Evolutionary conservation across 1,140 invertebrate species (phyloP).

Genomic region (Drosophila ananassae): DNA sequence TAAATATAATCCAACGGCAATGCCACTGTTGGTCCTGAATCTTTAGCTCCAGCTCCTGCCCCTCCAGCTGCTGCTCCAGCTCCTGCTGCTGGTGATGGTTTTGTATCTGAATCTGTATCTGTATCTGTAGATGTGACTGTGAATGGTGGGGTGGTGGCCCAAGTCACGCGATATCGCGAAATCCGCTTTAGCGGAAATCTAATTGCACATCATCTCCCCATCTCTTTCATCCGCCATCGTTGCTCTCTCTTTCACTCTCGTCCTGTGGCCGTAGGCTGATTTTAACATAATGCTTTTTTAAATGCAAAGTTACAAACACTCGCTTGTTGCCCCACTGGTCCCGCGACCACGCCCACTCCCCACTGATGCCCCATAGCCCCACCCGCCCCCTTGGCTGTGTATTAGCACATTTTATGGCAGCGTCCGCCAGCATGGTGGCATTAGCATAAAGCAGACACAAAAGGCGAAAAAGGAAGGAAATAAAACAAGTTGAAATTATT

Average conservation of each 20-base stretch:
- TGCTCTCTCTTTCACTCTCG: slow-evolving; percentile 1
- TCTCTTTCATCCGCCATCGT: slow-evolving; percentile 9
- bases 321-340: slow-evolving; percentile 44
- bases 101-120: slow-evolving; percentile 25
- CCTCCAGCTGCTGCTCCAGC: neutral
- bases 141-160: slow-evolving; percentile 62
- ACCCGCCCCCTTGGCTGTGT: slow-evolving; percentile 47
- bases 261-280: slow-evolving; percentile 71
- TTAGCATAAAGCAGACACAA: slow-evolving; percentile 79
- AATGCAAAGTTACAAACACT: slow-evolving; percentile 82
- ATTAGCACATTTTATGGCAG: slow-evolving; percentile 79
- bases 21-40: slow-evolving; percentile 25
- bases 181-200: slow-evolving; percentile 82
- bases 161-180: slow-evolving; percentile 81
- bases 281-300: slow-evolving; percentile 83
- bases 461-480: slow-evolving; percentile 60
- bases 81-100: neutral
- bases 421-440: slow-evolving; percentile 60
- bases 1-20: slow-evolving; percentile 77
- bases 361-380: neutral
- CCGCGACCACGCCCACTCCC: slow-evolving; percentile 9
- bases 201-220: slow-evolving; percentile 75
- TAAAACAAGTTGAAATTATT: slow-evolving; percentile 48
- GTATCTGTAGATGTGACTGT: slow-evolving; percentile 29
- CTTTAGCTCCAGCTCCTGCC: slow-evolving; percentile 8